phyloP scores from a whole-genome alignment of 2,113 vertebrate species.

The Bubo scandiacus region DNA sequence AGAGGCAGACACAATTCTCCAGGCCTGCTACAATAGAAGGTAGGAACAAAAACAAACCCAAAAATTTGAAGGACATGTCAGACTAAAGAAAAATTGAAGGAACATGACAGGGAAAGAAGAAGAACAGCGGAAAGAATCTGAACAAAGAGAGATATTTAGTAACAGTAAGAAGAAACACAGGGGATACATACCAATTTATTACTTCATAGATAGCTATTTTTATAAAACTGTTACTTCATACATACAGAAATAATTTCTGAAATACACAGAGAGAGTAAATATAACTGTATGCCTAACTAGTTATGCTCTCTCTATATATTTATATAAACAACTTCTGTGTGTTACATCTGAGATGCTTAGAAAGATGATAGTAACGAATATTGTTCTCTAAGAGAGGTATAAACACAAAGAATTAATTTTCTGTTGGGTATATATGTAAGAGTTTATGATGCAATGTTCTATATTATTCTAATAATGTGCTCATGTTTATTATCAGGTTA shows the following conservation, averaged over 20 bases:
- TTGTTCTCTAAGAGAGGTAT: neutral
- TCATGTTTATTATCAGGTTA: neutral
- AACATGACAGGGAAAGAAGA: neutral
- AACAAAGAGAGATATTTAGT: neutral
- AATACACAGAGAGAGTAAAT: neutral
- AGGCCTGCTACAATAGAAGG: neutral
- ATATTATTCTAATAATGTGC: neutral
- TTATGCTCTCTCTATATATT: neutral
- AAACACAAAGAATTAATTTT: neutral
- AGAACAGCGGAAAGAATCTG: neutral
- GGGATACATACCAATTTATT: neutral
- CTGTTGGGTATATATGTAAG: neutral
- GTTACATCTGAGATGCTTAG: neutral
- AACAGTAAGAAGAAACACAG: neutral
- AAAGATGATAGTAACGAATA: neutral
- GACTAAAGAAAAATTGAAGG: neutral
- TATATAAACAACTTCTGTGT: neutral
- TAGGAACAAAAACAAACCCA: neutral
- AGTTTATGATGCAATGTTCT: neutral
- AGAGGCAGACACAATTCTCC: neutral
- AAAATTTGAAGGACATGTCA: neutral
- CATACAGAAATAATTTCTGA: neutral
- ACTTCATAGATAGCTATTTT: neutral
- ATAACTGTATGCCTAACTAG: neutral
- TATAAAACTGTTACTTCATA: neutral